These are phyloP conservation scores for Zaprionus lachaisei DNA, from an alignment of 1,140 invertebrate species.

Conservation along the genomic window DNA sequence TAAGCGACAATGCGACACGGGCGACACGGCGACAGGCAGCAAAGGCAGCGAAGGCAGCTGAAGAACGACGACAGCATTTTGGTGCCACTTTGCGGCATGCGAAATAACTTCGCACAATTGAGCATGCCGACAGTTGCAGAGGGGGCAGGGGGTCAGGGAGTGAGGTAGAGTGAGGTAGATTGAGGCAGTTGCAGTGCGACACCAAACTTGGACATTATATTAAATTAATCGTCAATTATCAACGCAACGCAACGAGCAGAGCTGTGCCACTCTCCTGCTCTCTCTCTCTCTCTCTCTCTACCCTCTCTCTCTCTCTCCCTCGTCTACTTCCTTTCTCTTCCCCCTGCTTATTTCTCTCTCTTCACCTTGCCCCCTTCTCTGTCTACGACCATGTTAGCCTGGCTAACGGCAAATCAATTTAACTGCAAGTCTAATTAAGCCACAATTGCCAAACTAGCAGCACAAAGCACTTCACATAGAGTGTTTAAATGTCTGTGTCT, in stretches of 20 bases:
- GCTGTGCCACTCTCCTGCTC: too few relatives aligned
- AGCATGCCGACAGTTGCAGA: conserved; percentile 69
- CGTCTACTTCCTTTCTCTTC: background rate
- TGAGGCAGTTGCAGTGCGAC: conserved; percentile 21
- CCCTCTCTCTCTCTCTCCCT: background rate
- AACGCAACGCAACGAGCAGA: conserved; percentile 36
- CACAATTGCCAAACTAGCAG: conserved; percentile 63
- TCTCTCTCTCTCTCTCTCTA: background rate
- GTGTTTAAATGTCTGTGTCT: background rate
- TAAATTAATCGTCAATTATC: conserved; percentile 83
- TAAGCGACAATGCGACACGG: conserved; percentile 10
- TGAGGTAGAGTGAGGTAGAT: background rate
- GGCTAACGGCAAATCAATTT: conserved; percentile 71
- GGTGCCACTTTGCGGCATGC: conserved; percentile 81
- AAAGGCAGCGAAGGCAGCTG: background rate
- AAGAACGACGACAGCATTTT: conserved; percentile 67
- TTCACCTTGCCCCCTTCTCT: too few relatives aligned
- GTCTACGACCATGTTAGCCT: background rate
- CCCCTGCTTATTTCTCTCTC: background rate
- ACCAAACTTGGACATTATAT: conserved; percentile 82
- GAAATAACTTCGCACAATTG: conserved; percentile 82
- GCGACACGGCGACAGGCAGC: background rate
- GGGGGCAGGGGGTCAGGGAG: conserved; percentile 7
- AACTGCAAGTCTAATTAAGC: conserved; percentile 70
- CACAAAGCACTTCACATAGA: conserved; percentile 11